phyloP scores from a whole-genome alignment of 2,113 vertebrate species.

The Trichomycterus rosablanca region DNA sequence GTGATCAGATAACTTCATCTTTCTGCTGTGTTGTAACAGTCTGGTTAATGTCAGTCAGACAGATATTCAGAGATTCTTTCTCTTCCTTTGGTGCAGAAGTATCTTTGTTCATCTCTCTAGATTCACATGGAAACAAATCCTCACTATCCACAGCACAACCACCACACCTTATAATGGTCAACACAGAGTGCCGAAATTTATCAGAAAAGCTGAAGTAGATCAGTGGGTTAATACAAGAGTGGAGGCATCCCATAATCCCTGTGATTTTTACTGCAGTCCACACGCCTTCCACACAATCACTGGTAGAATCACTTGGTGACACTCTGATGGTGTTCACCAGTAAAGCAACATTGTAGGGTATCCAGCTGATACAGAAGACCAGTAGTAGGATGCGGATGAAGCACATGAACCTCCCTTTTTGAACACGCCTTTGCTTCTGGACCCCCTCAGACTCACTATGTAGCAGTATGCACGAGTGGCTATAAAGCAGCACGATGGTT shows the following conservation, averaged over 20 bases:
- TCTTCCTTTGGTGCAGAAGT: too few species aligned
- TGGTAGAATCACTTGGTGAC: too few species aligned
- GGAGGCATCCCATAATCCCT: conserved; percentile 65
- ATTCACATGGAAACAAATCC: conserved; percentile 51
- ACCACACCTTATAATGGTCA: conserved; percentile 49
- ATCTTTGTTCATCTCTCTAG: conserved; percentile 28
- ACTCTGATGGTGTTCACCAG: conserved; percentile 60
- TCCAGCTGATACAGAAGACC: conserved; percentile 75
- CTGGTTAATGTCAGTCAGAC: conserved; percentile 6
- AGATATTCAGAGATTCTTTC: conserved; percentile 12
- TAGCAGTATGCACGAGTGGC: conserved; percentile 71
- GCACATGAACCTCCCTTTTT: conserved; percentile 51
- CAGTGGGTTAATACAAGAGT: conserved; percentile 76
- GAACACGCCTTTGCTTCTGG: conserved; percentile 47
- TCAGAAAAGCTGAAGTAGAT: conserved; percentile 69
- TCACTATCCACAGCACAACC: conserved; percentile 25
- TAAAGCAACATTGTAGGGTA: conserved; percentile 73
- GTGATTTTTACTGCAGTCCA: conserved; percentile 50
- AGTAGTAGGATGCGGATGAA: conserved; percentile 63
- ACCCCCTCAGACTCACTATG: conserved; percentile 42
- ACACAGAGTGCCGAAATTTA: conserved; percentile 64
- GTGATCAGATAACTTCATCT: neutral
- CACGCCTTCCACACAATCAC: neutral
- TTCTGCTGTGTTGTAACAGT: neutral
- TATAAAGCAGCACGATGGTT: conserved; percentile 63